Base-by-base conservation (phyloP, 2,113 vertebrate species). In the Amazona guildingii region DNA sequence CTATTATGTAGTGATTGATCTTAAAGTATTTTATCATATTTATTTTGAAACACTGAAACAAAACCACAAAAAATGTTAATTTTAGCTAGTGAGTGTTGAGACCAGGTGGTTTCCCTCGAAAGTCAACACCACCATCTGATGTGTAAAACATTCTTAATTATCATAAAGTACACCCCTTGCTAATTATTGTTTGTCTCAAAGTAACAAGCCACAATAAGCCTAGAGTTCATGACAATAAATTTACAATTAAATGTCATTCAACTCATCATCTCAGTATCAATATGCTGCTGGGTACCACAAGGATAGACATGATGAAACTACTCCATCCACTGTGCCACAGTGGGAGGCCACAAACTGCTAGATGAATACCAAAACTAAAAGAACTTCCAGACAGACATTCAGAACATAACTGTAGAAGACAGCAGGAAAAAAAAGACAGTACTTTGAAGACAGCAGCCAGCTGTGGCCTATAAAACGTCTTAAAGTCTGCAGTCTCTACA, bases 101-200 rank as follows among this genome's bases (percentile, higher is more conserved):
- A 80, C 83, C 94, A 95, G 86, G 94, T 95, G 82, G 88, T 83
- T 92, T 86, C 79, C 95, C 88, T 93, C 86, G 92, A 67, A 96
- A 95, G 86, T 94, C 90, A 95, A 86, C 90, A 95, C 91, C 90
- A 91, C 88, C 92, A 97, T 96, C 94, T 96, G 96, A 97, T 69
- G 44, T 87, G 88, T 73, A 94, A 96, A 97, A 77, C 33, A 52
- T 75, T 94, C 25, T 73, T 82, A 93, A 96, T 89, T 95, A 96
- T 61, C 69, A 94, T 15, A 81, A 94, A 95, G 92, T 75, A 94
- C 84, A 94, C 29, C 83, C 84, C 0, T 0, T 89, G 55, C 55
- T 95, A 96, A 96, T 94, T 90, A 94, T 44, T 73, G 44, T 88
- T 91, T 93, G 69, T 75, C 64, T 90, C 74, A 35, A 94, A 95